phyloP scores from a whole-genome alignment of 1,140 invertebrate genomes.

The Carcinoscorpius rotundicauda region DNA sequence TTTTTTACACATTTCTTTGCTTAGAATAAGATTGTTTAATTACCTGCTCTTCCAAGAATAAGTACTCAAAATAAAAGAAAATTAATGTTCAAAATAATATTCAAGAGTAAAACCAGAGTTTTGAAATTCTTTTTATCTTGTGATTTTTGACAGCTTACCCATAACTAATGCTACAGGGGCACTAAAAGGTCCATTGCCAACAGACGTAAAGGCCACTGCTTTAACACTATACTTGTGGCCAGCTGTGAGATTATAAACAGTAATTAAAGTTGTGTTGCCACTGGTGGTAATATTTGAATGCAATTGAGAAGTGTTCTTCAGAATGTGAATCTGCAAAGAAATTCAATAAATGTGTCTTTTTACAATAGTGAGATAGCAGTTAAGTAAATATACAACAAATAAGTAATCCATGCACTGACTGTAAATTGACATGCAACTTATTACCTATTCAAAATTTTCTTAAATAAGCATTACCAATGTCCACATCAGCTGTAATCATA shows the following conservation, averaged over 20 bases:
- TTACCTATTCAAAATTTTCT: too few relatives aligned
- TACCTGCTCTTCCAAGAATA: too few relatives aligned
- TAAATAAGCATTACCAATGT: too few relatives aligned
- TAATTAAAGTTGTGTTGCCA: conserved; percentile 52
- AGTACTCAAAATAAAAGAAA: too few relatives aligned
- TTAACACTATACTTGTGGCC: conserved; percentile 56
- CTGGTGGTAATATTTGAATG: conserved; percentile 57
- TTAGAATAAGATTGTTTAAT: too few relatives aligned
- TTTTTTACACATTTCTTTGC: too few relatives aligned
- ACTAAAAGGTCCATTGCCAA: conserved; percentile 54
- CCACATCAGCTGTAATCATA: too few relatives aligned
- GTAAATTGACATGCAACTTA: too few relatives aligned
- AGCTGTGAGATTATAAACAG: conserved; percentile 56
- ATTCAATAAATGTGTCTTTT: too few relatives aligned
- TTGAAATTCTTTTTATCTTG: neutral
- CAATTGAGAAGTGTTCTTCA: conserved; percentile 47
- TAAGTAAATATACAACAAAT: too few relatives aligned
- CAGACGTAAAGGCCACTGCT: conserved; percentile 55
- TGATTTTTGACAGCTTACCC: neutral
- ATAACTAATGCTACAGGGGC: conserved; percentile 20
- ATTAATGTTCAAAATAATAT: neutral
- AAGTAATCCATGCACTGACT: too few relatives aligned
- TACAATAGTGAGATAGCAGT: too few relatives aligned
- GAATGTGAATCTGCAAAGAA: conserved; percentile 46
- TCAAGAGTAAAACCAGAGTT: neutral